These are phyloP conservation scores for Apodemia hepburni DNA, from an alignment of 2,888 invertebrate species.

Conservation along the genomic window DNA sequence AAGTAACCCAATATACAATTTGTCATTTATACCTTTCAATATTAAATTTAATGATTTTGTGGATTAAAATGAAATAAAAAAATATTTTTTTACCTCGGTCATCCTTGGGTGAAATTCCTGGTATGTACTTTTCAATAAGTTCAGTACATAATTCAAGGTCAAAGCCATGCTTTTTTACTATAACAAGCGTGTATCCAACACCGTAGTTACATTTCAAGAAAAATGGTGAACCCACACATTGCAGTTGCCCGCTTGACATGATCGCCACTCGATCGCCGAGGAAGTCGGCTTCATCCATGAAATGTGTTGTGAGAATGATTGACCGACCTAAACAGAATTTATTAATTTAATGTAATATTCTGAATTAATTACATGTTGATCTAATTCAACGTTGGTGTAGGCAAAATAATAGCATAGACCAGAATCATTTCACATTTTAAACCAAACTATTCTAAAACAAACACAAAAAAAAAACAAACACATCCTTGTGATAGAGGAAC, in stretches of 20 bases:
- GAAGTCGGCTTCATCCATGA: conserved; percentile 95
- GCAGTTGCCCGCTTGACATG: conserved; percentile 89
- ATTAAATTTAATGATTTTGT: too few relatives aligned
- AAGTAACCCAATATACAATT: too few relatives aligned
- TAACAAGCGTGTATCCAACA: conserved; percentile 89
- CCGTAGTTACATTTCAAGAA: conserved; percentile 92
- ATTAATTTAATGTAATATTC: background rate
- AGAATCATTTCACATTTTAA: too few relatives aligned
- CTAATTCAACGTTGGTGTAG: too few relatives aligned
- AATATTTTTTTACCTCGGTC: conserved; percentile 49
- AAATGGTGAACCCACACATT: conserved; percentile 90
- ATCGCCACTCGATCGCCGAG: conserved; percentile 94
- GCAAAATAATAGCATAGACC: too few relatives aligned
- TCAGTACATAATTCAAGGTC: conserved; percentile 62
- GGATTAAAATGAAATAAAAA: background rate
- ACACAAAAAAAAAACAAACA: too few relatives aligned
- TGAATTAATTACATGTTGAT: background rate
- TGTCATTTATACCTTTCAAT: too few relatives aligned
- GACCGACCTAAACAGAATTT: conserved; percentile 80
- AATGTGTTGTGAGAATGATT: conserved; percentile 91
- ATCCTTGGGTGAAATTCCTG: conserved; percentile 82
- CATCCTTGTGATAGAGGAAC: too few relatives aligned
- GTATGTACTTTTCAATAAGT: conserved; percentile 82
- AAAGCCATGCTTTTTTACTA: conserved; percentile 57
- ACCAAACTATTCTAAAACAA: too few relatives aligned